Evolutionary conservation across 2,797 vertebrate species (phyloP).

Genomic region (Platyrinchus mystaceus): DNA sequence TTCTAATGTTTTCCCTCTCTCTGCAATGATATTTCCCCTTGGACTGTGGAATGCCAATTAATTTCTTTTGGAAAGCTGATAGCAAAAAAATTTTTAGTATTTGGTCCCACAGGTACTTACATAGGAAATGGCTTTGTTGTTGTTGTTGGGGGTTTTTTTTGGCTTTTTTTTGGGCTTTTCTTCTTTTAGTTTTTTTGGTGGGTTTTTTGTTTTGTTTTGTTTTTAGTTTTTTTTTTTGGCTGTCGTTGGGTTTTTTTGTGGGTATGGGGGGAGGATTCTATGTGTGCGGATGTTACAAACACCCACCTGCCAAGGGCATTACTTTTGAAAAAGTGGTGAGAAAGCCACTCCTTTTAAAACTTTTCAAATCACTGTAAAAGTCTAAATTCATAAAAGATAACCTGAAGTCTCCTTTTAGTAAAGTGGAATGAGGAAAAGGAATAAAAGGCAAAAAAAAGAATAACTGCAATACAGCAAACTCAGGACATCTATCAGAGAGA

Average conservation of each 20-base stretch:
- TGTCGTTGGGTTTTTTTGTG: neutral
- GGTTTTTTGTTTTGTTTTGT: neutral
- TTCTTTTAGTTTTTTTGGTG: too few relatives aligned
- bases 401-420: neutral
- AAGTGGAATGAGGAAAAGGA: neutral
- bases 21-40: neutral
- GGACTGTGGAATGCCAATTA: neutral
- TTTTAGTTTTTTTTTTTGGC: neutral
- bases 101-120: neutral
- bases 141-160: neutral
- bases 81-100: neutral
- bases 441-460: neutral
- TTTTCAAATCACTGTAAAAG: neutral
- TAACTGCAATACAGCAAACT: neutral
- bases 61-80: neutral
- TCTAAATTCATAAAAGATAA: neutral
- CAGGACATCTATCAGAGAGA: neutral
- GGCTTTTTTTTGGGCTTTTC: neutral
- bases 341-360: neutral
- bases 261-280: fast-evolving
- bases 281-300: neutral
- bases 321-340: neutral
- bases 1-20: constrained; percentile 19
- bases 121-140: neutral
- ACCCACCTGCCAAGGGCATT: neutral